Conservation (phyloP, 1,140 invertebrate genomes). For the Procambarus virginalis region DNA sequence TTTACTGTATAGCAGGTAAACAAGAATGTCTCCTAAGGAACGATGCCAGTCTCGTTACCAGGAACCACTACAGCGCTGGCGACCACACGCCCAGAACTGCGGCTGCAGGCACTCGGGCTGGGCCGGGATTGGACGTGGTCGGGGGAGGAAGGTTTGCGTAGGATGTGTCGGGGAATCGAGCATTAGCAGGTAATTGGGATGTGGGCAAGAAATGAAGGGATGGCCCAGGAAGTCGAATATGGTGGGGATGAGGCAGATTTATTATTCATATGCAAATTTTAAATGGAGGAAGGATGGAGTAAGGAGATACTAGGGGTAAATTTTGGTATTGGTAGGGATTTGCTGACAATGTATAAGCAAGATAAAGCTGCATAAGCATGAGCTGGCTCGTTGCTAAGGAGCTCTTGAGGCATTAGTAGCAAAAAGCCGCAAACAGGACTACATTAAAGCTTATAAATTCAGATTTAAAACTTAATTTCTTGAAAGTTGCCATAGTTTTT, state of each 20-base stretch:
- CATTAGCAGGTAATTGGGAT: background rate
- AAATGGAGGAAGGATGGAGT: background rate
- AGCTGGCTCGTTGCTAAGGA: background rate
- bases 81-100: constrained; percentile 47
- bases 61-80: constrained; percentile 38
- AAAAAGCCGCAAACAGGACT: constrained; percentile 14
- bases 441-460: background rate
- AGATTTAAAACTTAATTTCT: background rate
- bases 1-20: constrained; percentile 4
- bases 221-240: background rate
- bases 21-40: background rate
- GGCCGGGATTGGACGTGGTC: background rate
- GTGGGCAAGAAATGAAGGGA: too few relatives aligned
- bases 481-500: background rate
- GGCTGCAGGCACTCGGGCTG: constrained; percentile 9
- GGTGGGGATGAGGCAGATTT: constrained; percentile 2
- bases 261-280: constrained; percentile 18
- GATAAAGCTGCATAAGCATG: background rate
- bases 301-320: background rate
- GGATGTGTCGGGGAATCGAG: background rate
- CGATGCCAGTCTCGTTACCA: background rate
- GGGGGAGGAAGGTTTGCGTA: background rate
- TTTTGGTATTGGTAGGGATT: background rate
- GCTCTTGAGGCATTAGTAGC: constrained; percentile 1
- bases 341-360: background rate